Percentiles rank a stretch among this genome's conserved stretches.
Evolutionary conservation across 2,113 vertebrate species (phyloP).

Genomic region (Microcebus griseorufus): DNA sequence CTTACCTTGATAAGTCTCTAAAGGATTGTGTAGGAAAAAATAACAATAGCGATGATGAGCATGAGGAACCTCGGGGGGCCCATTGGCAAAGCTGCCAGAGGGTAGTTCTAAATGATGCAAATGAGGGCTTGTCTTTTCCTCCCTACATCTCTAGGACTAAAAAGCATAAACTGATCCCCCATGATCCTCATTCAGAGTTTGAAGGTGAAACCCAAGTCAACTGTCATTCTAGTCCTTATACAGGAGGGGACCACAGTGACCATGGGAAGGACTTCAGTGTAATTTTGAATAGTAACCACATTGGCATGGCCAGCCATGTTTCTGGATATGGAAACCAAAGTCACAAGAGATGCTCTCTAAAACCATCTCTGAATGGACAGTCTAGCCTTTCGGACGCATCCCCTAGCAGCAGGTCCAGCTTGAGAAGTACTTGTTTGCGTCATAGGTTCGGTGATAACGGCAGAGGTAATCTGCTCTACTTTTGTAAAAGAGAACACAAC

Average conservation of each 20-base stretch:
- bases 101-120: constrained; percentile 82
- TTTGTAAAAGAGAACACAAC: constrained; percentile 77
- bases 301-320: constrained; percentile 54
- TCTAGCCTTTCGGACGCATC: constrained; percentile 77
- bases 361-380: constrained; percentile 72
- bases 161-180: constrained; percentile 76
- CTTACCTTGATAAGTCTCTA: constrained; percentile 75
- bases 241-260: constrained; percentile 69
- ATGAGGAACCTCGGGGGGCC: constrained; percentile 80
- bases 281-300: constrained; percentile 72
- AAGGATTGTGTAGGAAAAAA: constrained; percentile 69
- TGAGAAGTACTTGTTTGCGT: constrained; percentile 51
- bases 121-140: constrained; percentile 84
- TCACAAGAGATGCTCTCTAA: constrained; percentile 70
- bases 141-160: constrained; percentile 80
- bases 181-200: constrained; percentile 70
- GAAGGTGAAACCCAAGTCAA: constrained; percentile 67
- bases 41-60: constrained; percentile 78
- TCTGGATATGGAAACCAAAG: constrained; percentile 77
- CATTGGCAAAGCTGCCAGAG: constrained; percentile 80
- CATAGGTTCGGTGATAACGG: constrained; percentile 57
- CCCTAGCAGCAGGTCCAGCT: constrained; percentile 59
- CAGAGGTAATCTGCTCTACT: constrained; percentile 61
- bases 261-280: constrained; percentile 67
- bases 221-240: constrained; percentile 60